Conservation (phyloP, 2,113 vertebrate species). For the Tupaia chinensis region DNA sequence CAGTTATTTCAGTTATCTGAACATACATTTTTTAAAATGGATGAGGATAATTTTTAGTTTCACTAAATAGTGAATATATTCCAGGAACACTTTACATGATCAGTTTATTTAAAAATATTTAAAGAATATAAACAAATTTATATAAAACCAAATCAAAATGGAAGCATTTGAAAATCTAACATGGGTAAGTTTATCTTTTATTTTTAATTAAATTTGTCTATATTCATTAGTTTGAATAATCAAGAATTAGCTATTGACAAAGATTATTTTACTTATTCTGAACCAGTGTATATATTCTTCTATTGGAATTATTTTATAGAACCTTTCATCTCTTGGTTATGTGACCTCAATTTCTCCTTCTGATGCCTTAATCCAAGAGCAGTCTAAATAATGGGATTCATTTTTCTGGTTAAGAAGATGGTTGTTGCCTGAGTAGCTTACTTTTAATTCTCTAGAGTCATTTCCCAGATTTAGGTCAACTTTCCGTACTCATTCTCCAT, state of each 20-base stretch:
- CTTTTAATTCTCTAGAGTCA: neutral
- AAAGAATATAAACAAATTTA: conserved; percentile 35
- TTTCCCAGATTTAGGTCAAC: neutral
- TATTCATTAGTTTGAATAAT: neutral
- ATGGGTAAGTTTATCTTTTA: neutral
- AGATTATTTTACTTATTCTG: conserved; percentile 26
- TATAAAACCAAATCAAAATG: conserved; percentile 8
- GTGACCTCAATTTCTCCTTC: neutral
- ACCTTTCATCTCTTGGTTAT: neutral
- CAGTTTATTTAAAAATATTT: conserved; percentile 18
- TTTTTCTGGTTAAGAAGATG: neutral
- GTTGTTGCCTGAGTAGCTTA: neutral
- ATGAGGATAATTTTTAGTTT: conserved; percentile 58
- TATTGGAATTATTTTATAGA: neutral
- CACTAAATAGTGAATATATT: conserved; percentile 32
- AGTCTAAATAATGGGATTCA: neutral
- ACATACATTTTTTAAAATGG: neutral
- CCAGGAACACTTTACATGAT: neutral
- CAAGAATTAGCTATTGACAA: neutral
- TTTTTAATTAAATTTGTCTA: neutral
- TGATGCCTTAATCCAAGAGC: neutral
- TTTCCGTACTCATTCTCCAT: neutral
- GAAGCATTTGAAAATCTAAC: conserved; percentile 46
- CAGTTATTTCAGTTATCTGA: conserved; percentile 26
- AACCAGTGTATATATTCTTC: neutral